Conservation (phyloP, 92 coral and sea anemone species). For the Scolanthus callimorphus region DNA sequence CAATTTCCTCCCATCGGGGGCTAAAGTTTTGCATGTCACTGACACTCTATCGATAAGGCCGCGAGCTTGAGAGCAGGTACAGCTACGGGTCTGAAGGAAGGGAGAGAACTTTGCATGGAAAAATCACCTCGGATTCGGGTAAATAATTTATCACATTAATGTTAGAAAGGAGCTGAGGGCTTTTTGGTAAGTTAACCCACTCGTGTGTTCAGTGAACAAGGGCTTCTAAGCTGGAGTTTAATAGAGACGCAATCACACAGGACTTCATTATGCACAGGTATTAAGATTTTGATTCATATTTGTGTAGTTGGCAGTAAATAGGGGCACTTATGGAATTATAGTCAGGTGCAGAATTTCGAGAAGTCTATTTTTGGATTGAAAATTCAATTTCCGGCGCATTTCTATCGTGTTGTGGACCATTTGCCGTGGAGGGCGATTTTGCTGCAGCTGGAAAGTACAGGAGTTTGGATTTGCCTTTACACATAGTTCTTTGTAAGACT, state of each 20-base stretch:
- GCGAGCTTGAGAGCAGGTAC: conserved; percentile 3
- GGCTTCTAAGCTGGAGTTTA: too few relatives aligned
- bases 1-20: conserved; percentile 10
- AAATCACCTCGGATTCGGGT: conserved; percentile 24
- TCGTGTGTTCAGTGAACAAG: too few relatives aligned
- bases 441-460: conserved; percentile 3
- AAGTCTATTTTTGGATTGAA: conserved; percentile 15
- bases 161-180: conserved; percentile 18
- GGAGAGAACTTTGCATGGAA: conserved; percentile 23
- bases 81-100: conserved; percentile 5
- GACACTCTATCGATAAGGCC: too few relatives aligned
- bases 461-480: conserved; percentile 16
- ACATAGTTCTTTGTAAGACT: conserved; percentile 15
- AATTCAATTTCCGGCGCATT: conserved; percentile 30
- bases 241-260: too few relatives aligned
- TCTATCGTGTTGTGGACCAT: conserved; percentile 1
- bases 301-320: not conserved
- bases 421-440: conserved; percentile 16
- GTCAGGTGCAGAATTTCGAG: conserved; percentile 7
- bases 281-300: too few relatives aligned
- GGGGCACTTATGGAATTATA: not conserved
- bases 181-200: too few relatives aligned
- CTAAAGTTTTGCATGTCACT: too few relatives aligned
- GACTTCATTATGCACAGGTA: too few relatives aligned
- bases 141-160: conserved; percentile 18